Percentiles rank a stretch among this genome's conserved stretches.
phyloP scores from a whole-genome alignment of 2,888 invertebrate genomes.

The Leptinotarsa juncta region DNA sequence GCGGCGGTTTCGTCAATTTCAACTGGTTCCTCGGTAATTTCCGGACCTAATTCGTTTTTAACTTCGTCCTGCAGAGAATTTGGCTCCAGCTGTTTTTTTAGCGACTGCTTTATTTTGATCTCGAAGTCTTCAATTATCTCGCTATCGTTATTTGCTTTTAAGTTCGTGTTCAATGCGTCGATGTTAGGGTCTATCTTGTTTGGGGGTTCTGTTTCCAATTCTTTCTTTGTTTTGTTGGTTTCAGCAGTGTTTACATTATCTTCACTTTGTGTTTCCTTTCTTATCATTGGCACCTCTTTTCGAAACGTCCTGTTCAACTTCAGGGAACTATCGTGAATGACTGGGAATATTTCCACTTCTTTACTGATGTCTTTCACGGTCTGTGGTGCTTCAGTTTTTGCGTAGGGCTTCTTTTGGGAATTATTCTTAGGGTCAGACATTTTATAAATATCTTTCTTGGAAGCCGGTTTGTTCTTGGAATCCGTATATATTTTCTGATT shows the following conservation, averaged over 20 bases:
- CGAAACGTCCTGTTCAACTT: conserved; percentile 63
- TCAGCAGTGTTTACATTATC: too few relatives aligned
- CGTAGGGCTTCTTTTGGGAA: conserved; percentile 21
- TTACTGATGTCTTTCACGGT: conserved; percentile 56
- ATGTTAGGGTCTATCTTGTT: conserved; percentile 62
- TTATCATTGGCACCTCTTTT: conserved; percentile 58
- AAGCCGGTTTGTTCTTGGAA: conserved; percentile 51
- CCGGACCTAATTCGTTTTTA: conserved; percentile 32
- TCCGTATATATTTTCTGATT: conserved; percentile 27
- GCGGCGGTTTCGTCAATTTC: conserved; percentile 39
- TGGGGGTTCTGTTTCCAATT: not conserved
- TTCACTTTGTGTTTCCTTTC: conserved; percentile 2
- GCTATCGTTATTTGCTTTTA: conserved; percentile 51
- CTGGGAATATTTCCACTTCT: conserved; percentile 61
- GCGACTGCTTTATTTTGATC: conserved; percentile 23
- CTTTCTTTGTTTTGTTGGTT: too few relatives aligned
- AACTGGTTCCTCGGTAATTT: conserved; percentile 29
- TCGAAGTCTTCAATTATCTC: conserved; percentile 42
- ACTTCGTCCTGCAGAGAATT: conserved; percentile 48
- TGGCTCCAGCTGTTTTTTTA: conserved; percentile 53
- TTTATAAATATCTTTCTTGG: conserved; percentile 49
- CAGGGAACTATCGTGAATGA: conserved; percentile 54
- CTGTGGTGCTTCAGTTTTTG: conserved; percentile 18
- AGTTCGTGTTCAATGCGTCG: conserved; percentile 66
- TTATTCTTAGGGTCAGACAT: conserved; percentile 48